Evolutionary conservation across 2,113 vertebrate species (phyloP).

Genomic region (Seriola quinqueradiata): DNA sequence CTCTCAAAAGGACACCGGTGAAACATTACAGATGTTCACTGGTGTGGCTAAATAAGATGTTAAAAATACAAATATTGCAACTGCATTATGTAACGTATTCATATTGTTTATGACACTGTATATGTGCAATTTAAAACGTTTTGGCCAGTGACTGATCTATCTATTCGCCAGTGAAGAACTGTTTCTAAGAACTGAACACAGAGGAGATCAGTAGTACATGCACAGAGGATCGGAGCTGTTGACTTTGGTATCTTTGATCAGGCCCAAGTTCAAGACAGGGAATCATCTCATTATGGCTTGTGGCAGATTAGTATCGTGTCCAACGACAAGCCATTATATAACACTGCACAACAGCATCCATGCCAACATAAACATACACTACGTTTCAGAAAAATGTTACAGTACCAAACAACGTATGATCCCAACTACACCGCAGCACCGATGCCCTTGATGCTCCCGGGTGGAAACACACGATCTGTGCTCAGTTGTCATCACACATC

Average conservation of each 20-base stretch:
- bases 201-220: constrained; percentile 54
- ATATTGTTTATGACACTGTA: not conserved
- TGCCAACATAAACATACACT: constrained; percentile 74
- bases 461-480: constrained; percentile 20
- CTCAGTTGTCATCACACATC: not conserved
- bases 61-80: constrained; percentile 19
- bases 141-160: not conserved
- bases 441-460: not conserved
- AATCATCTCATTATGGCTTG: constrained; percentile 81
- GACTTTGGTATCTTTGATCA: constrained; percentile 72
- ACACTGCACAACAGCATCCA: constrained; percentile 67
- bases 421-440: not conserved
- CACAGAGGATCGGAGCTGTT: constrained; percentile 56
- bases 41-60: not conserved
- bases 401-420: constrained; percentile 26
- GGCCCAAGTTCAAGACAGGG: constrained; percentile 74
- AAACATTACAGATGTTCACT: constrained; percentile 19
- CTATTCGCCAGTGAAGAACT: not conserved
- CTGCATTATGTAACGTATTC: constrained; percentile 16
- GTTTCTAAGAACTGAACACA: constrained; percentile 52
- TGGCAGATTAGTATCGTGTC: constrained; percentile 77
- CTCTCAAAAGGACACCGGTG: not conserved
- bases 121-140: not conserved
- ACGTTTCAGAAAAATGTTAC: constrained; percentile 50
- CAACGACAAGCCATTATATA: constrained; percentile 77